phyloP scores from a whole-genome alignment of 2,113 vertebrate species.

The Ammodytes marinus region DNA sequence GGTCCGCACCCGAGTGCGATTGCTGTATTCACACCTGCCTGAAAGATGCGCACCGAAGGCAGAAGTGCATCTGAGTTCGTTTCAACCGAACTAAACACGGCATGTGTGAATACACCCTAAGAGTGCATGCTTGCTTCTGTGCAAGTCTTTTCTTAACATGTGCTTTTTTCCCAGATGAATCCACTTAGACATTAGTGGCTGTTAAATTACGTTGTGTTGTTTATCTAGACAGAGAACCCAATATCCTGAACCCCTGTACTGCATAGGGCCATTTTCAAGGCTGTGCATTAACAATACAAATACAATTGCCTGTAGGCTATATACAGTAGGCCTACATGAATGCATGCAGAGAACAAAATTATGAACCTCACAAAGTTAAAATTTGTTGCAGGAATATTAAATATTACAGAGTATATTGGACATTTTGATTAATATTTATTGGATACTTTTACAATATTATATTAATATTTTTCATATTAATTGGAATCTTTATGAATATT shows the following conservation, averaged over 20 bases:
- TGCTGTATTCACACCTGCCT: too few relatives aligned
- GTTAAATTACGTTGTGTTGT: slow-evolving; percentile 15
- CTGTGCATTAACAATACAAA: neutral
- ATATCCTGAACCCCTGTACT: slow-evolving; percentile 10
- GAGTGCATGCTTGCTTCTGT: slow-evolving; percentile 62
- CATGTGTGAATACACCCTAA: too few relatives aligned
- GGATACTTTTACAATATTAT: too few relatives aligned
- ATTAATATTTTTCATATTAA: too few relatives aligned
- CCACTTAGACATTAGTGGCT: slow-evolving; percentile 60
- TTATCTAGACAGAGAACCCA: slow-evolving; percentile 35
- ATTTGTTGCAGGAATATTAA: neutral
- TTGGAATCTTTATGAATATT: too few relatives aligned
- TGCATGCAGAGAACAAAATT: neutral
- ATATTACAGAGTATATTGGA: neutral
- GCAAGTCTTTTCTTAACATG: slow-evolving; percentile 59
- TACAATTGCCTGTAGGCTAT: neutral
- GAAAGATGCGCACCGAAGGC: too few relatives aligned
- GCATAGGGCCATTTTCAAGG: neutral
- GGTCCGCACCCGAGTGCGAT: too few relatives aligned
- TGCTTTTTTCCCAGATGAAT: slow-evolving; percentile 69
- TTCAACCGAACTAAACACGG: too few relatives aligned
- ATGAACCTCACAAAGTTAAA: neutral
- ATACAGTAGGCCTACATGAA: too few relatives aligned
- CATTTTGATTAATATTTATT: too few relatives aligned
- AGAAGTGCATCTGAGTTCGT: too few relatives aligned